Conservation (phyloP, 37 sponge, comb jelly and placozoan genomes). For the Dysidea cf. avara region DNA sequence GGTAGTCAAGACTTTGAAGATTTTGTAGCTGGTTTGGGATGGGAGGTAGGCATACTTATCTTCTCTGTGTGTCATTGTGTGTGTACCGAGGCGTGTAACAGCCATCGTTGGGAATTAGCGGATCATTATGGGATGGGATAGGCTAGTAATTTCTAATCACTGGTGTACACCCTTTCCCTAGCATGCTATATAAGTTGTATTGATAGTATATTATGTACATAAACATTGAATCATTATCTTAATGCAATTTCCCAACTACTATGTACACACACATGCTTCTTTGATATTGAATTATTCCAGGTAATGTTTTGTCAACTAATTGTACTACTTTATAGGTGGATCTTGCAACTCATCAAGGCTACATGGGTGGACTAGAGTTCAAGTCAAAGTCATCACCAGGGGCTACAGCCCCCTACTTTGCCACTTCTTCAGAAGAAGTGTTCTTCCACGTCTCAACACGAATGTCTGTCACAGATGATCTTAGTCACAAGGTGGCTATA, state of each 20-base stretch:
- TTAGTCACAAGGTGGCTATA: conserved; percentile 37
- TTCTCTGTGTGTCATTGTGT: background rate
- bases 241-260: too few relatives aligned
- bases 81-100: background rate
- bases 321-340: conserved; percentile 57
- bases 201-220: too few relatives aligned
- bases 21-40: conserved; percentile 94
- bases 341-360: conserved; percentile 77
- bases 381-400: conserved; percentile 22
- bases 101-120: too few relatives aligned
- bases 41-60: conserved; percentile 78
- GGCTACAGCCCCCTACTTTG: conserved; percentile 84
- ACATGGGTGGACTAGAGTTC: conserved; percentile 84
- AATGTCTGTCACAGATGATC: conserved; percentile 43
- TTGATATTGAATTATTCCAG: too few relatives aligned
- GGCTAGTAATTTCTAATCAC: too few relatives aligned
- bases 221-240: too few relatives aligned
- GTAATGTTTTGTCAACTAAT: too few relatives aligned
- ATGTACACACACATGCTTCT: too few relatives aligned
- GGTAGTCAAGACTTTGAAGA: conserved; percentile 89
- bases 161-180: too few relatives aligned
- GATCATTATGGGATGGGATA: too few relatives aligned
- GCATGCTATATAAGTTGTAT: too few relatives aligned
- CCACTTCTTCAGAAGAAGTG: conserved; percentile 90
- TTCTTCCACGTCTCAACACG: conserved; percentile 96